These are phyloP conservation scores for Karalla daura DNA, from an alignment of 2,797 vertebrate species.

Conservation along the genomic window DNA sequence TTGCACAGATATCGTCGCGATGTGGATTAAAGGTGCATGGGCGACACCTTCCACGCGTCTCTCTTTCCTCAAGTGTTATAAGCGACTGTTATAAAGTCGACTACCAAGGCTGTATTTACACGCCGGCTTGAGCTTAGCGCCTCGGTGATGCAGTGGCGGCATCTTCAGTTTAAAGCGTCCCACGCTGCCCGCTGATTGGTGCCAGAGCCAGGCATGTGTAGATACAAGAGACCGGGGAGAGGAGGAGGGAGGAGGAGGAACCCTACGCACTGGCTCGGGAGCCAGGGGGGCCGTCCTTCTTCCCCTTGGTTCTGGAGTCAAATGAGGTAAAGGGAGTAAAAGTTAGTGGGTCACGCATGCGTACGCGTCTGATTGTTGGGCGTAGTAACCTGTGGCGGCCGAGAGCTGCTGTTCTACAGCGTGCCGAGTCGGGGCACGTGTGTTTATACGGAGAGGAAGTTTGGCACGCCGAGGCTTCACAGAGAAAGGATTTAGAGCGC, in stretches of 20 bases:
- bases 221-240: constrained; percentile 65
- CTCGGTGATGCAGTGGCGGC: constrained; percentile 49
- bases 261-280: constrained; percentile 58
- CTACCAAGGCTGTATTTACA: constrained; percentile 34
- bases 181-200: constrained; percentile 85
- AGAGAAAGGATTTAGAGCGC: constrained; percentile 24
- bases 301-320: constrained; percentile 81
- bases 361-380: constrained; percentile 65
- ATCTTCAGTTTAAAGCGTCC: constrained; percentile 83
- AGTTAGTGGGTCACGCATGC: constrained; percentile 84
- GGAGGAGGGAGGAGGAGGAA: constrained; percentile 62
- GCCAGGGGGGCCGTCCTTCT: constrained; percentile 69
- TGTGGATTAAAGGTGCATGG: constrained; percentile 9
- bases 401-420: constrained; percentile 48
- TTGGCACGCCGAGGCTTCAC: constrained; percentile 25
- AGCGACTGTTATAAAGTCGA: constrained; percentile 12
- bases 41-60: background rate
- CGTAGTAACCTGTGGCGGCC: constrained; percentile 69
- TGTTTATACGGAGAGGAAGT: constrained; percentile 57
- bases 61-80: background rate
- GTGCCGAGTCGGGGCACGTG: constrained; percentile 39
- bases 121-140: constrained; percentile 27
- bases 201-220: constrained; percentile 77
- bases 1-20: background rate
- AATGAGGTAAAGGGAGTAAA: constrained; percentile 85